phyloP scores from a whole-genome alignment of 2,113 vertebrate genomes.

The Ptyas mucosa region DNA sequence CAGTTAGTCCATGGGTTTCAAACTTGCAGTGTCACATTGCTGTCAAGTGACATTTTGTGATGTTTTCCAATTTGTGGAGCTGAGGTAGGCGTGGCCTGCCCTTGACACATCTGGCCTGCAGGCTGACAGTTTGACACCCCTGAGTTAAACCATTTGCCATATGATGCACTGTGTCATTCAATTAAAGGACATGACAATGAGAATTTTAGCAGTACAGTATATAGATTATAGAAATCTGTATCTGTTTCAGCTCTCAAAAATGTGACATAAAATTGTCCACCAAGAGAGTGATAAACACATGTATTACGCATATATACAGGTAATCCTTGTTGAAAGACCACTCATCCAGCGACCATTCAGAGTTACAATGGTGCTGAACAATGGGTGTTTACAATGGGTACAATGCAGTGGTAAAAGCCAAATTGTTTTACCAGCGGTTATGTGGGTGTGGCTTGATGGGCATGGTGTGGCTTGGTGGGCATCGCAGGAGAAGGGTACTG shows the following conservation, averaged over 20 bases:
- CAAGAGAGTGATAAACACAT: background rate
- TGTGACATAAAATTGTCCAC: accelerated
- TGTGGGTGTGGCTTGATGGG: too few relatives aligned
- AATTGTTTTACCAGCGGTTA: too few relatives aligned
- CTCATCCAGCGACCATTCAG: background rate
- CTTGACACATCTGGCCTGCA: too few relatives aligned
- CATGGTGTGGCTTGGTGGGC: too few relatives aligned
- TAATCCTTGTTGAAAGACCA: background rate
- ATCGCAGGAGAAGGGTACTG: too few relatives aligned
- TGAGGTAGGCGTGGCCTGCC: too few relatives aligned
- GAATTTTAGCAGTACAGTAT: background rate
- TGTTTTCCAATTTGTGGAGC: too few relatives aligned
- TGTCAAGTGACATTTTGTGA: too few relatives aligned
- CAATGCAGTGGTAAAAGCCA: too few relatives aligned
- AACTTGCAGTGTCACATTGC: too few relatives aligned
- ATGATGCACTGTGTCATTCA: background rate
- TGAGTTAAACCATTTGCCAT: background rate
- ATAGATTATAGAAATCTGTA: background rate
- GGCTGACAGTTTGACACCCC: too few relatives aligned
- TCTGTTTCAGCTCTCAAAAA: background rate
- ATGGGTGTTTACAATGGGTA: background rate
- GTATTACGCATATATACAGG: background rate
- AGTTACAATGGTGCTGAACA: background rate
- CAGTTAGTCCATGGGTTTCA: background rate
- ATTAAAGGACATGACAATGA: background rate